Conservation (phyloP, 2,113 vertebrate genomes). For the Ahaetulla prasina region DNA sequence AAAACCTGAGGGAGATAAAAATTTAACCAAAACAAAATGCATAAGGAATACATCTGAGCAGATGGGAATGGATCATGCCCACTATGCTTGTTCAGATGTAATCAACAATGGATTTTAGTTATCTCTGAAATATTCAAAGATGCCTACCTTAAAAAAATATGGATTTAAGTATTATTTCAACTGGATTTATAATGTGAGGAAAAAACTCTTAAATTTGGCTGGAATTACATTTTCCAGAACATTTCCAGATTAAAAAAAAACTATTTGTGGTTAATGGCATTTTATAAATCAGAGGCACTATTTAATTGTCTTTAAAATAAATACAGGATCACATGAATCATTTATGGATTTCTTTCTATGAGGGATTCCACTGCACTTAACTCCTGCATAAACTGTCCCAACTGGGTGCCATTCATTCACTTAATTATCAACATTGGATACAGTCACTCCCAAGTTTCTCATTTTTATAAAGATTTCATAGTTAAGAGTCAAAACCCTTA, state of each 20-base stretch:
- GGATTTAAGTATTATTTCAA: neutral
- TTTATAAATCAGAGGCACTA: neutral
- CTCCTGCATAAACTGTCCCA: neutral
- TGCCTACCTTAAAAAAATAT: neutral
- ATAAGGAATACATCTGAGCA: neutral
- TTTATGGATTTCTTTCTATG: neutral
- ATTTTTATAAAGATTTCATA: neutral
- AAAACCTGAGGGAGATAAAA: neutral
- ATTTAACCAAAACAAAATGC: neutral
- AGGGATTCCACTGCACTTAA: neutral
- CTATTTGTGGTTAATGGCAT: neutral
- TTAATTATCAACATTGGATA: neutral
- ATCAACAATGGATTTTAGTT: neutral
- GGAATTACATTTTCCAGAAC: neutral
- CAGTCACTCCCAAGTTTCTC: neutral
- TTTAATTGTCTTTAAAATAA: neutral
- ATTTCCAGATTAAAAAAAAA: neutral
- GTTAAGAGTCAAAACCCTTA: neutral
- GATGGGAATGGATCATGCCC: neutral
- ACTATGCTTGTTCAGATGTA: neutral
- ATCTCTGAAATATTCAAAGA: neutral
- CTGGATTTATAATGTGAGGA: neutral
- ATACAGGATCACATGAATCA: neutral
- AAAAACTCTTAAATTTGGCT: neutral
- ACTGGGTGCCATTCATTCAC: neutral